Evolutionary conservation across 2,113 vertebrate genomes (phyloP).

Genomic region (Istiophorus platypterus): DNA sequence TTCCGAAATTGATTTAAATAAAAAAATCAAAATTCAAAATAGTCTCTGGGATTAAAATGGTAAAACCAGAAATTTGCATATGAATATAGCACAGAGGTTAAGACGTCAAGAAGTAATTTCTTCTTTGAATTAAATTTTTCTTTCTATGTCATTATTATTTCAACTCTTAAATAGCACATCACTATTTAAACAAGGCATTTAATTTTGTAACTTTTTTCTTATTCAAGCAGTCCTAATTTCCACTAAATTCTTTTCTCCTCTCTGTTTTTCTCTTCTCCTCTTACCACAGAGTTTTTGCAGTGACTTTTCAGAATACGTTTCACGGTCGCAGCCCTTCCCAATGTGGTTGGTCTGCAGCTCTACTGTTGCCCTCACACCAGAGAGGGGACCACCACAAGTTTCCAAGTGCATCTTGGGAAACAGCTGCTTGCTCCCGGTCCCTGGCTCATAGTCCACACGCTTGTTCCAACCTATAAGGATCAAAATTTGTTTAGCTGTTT

Average conservation of each 20-base stretch:
- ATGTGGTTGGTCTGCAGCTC: slow-evolving; percentile 95
- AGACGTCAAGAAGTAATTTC: slow-evolving; percentile 54
- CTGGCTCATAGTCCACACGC: slow-evolving; percentile 93
- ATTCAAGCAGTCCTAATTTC: neutral
- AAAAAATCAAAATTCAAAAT: slow-evolving; percentile 20
- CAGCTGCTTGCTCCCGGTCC: slow-evolving; percentile 91
- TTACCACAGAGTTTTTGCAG: slow-evolving; percentile 96
- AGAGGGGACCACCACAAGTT: slow-evolving; percentile 93
- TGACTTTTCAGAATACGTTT: slow-evolving; percentile 96
- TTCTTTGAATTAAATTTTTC: slow-evolving; percentile 40
- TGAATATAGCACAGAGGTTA: slow-evolving; percentile 37
- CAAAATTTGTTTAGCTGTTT: slow-evolving; percentile 29
- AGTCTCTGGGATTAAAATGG: slow-evolving; percentile 31
- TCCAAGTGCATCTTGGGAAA: slow-evolving; percentile 95
- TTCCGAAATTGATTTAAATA: slow-evolving; percentile 29
- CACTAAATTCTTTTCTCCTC: neutral
- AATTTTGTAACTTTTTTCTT: neutral
- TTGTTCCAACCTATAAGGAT: slow-evolving; percentile 91
- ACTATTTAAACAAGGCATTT: slow-evolving; percentile 35
- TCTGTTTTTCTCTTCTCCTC: slow-evolving; percentile 3
- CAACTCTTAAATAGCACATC: slow-evolving; percentile 17
- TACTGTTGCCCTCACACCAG: slow-evolving; percentile 88
- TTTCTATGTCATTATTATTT: slow-evolving; percentile 42
- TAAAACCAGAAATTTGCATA: slow-evolving; percentile 21
- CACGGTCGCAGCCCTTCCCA: slow-evolving; percentile 95